phyloP scores from a whole-genome alignment of 35 echinoderm and acorn worm species.

The Ophioderma brevispina region DNA sequence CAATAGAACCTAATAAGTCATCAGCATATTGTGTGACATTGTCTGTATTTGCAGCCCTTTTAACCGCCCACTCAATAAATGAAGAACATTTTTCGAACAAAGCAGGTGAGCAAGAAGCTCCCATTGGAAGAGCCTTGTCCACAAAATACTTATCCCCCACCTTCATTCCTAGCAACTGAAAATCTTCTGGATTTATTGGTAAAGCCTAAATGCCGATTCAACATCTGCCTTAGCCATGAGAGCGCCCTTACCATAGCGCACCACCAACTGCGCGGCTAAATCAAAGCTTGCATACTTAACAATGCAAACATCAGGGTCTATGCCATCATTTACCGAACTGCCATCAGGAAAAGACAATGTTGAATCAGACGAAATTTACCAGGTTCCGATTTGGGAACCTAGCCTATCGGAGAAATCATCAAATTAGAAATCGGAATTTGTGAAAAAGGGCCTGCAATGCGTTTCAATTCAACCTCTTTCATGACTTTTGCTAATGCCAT shows the following conservation, averaged over 20 bases:
- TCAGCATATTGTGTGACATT: neutral
- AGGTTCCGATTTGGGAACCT: conserved; percentile 46
- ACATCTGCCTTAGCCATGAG: conserved; percentile 32
- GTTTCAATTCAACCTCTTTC: neutral
- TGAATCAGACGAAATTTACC: conserved; percentile 44
- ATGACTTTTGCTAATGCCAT: neutral
- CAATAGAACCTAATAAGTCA: neutral
- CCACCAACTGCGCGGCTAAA: neutral
- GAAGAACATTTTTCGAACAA: conserved; percentile 24
- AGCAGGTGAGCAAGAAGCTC: conserved; percentile 26
- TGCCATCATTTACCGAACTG: conserved; percentile 45
- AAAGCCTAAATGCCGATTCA: conserved; percentile 30
- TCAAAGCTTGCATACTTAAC: conserved; percentile 18
- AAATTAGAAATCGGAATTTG: conserved; percentile 12
- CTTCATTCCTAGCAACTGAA: conserved; percentile 3
- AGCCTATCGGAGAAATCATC: conserved; percentile 31
- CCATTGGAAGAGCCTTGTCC: conserved; percentile 19
- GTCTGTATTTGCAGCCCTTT: neutral
- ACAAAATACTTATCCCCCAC: conserved; percentile 3
- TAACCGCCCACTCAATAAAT: neutral
- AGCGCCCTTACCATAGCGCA: neutral
- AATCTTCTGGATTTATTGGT: conserved; percentile 23
- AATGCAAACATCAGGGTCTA: neutral
- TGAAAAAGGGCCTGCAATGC: conserved; percentile 12
- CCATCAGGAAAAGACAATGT: conserved; percentile 51